Conservation (phyloP, 2,113 vertebrate genomes). For the Triplophysa rosa region DNA sequence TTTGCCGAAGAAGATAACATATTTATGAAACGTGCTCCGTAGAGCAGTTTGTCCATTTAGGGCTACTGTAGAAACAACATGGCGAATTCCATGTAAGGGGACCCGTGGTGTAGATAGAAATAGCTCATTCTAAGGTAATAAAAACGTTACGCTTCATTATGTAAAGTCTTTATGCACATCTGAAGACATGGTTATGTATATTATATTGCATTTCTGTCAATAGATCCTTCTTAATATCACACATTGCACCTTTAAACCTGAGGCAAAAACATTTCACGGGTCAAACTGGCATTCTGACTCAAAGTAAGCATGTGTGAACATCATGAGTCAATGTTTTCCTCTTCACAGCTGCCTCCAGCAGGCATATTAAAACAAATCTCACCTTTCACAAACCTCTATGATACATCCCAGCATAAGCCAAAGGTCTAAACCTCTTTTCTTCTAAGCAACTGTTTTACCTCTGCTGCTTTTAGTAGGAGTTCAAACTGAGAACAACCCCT, state of each 20-base stretch:
- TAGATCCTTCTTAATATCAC: too few relatives aligned
- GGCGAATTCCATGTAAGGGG: too few relatives aligned
- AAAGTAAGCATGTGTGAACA: constrained; percentile 10
- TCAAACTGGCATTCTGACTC: not conserved
- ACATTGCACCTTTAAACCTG: not conserved
- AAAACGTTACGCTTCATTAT: too few relatives aligned
- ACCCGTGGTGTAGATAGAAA: too few relatives aligned
- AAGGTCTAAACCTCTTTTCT: constrained; percentile 18
- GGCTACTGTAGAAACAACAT: too few relatives aligned
- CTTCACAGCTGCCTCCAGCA: constrained; percentile 1
- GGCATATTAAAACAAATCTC: constrained; percentile 8
- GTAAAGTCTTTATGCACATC: too few relatives aligned
- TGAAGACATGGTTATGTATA: too few relatives aligned
- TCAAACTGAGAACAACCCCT: constrained; percentile 15
- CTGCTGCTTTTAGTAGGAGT: constrained; percentile 1
- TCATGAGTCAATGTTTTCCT: constrained; percentile 32
- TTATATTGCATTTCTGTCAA: too few relatives aligned
- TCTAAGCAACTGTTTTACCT: not conserved
- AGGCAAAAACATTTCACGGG: not conserved
- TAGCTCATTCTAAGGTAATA: too few relatives aligned
- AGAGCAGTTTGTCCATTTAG: too few relatives aligned
- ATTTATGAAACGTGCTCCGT: too few relatives aligned
- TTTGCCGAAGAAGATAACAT: too few relatives aligned
- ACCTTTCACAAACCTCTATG: not conserved
- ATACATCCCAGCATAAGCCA: not conserved